Evolutionary conservation across 2,888 invertebrate genomes (phyloP), one percentile per base, ranked within the genome.

Genomic region (Macropis europaea): DNA sequence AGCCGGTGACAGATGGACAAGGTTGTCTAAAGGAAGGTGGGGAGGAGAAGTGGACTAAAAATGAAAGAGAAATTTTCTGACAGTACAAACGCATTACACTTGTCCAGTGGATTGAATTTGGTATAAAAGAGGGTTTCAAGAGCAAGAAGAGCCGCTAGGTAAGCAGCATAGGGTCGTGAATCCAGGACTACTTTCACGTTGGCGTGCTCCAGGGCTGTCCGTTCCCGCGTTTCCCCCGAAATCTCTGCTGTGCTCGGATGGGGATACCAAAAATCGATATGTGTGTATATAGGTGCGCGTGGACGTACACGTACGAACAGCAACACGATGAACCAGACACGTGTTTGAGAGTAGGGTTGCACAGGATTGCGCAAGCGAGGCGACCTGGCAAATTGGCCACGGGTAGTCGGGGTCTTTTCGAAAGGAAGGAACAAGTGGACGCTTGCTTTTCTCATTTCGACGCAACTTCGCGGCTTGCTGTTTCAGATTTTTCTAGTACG

Each of bases 351-450:
- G 67, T 26, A 66, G 59, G 54, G 45, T 73, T 73, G 64, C 71
- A 26, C 30, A 64, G 48, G 43, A 64, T 73, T 64, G 71, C 52
- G 71, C 64, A 71, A 73, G 43, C 48, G 48, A 17, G 53, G 24
- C 26, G 28, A 15, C 15, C 32, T 3, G 32, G 30, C 15, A 43
- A 64, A 60, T 50, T 15, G 30, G 50, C 15, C 28, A 19, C 7
- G 11, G 34, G 32, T 32, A 48, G 38, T 34, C 42, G 30, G 28
- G n/a, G 11, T 43, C 26, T 32, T 3, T 7, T 15, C 9, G n/a
- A 40, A 17, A 28, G 32, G 32, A 42, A 15, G 24, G 11, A 26
- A 43, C 22, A 40, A 42, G 9, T 19, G 22, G 15, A 5, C 30
- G 48, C n/a, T 28, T 9, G 24, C n/a, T n/a, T n/a, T 42, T 13